phyloP scores from a whole-genome alignment of 2,113 vertebrate species.

The Crotalus viridis region DNA sequence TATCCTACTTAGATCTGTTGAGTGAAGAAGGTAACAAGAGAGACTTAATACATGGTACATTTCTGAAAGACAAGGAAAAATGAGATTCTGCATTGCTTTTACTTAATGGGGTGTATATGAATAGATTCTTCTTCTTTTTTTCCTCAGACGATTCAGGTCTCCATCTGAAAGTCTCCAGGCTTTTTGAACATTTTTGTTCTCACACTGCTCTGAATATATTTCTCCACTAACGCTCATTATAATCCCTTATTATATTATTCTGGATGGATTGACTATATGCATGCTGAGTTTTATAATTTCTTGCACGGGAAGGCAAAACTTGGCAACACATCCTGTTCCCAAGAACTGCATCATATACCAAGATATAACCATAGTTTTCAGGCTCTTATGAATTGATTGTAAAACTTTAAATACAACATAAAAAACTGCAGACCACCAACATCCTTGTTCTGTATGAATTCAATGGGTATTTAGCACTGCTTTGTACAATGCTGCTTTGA shows the following conservation, averaged over 20 bases:
- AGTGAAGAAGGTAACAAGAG: neutral
- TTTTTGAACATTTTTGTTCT: neutral
- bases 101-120: neutral
- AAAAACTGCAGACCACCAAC: neutral
- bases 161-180: neutral
- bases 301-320: neutral
- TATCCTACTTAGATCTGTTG: neutral
- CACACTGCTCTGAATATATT: neutral
- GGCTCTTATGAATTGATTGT: neutral
- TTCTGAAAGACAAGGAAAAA: neutral
- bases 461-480: neutral
- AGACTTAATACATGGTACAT: neutral
- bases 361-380: neutral
- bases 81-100: neutral
- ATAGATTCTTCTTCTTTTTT: neutral
- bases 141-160: neutral
- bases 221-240: neutral
- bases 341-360: neutral
- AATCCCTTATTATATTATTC: neutral
- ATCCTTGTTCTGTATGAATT: neutral
- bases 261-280: neutral
- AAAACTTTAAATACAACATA: neutral
- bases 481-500: neutral
- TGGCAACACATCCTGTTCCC: rapidly evolving
- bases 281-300: neutral